phyloP scores from a whole-genome alignment of 2,113 vertebrate species.

The Aepyceros melampus region DNA sequence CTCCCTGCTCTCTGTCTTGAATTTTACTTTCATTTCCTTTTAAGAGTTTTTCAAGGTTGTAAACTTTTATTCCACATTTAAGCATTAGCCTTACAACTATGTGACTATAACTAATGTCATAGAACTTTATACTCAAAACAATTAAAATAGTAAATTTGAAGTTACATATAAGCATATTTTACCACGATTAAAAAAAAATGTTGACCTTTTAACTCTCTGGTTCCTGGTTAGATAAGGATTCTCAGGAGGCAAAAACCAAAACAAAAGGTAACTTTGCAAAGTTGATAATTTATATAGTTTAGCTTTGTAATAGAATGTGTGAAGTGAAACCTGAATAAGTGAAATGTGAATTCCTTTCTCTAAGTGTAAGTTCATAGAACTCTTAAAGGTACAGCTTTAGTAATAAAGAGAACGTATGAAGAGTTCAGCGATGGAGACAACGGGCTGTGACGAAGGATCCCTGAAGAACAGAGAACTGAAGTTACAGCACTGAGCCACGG shows the following conservation, averaged over 20 bases:
- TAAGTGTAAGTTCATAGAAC: background rate
- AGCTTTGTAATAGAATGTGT: constrained; percentile 10
- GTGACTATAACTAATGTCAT: background rate
- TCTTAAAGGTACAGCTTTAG: background rate
- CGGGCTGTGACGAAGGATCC: background rate
- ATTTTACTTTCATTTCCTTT: constrained; percentile 5
- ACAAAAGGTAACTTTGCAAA: constrained; percentile 15
- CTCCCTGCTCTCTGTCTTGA: background rate
- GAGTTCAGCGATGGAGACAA: background rate
- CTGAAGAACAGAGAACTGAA: background rate
- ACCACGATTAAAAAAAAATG: background rate
- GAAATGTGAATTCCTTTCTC: background rate
- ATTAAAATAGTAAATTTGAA: constrained; percentile 8
- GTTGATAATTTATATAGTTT: background rate
- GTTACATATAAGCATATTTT: background rate
- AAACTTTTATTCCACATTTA: background rate
- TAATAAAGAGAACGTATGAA: background rate
- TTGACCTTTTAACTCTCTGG: background rate
- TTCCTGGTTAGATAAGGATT: background rate
- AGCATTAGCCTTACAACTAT: background rate
- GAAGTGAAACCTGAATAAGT: background rate
- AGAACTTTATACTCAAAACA: background rate
- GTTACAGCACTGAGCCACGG: background rate
- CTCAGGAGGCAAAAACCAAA: constrained; percentile 27
- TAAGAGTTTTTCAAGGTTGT: background rate